These are phyloP conservation scores for Aphelenchoides besseyi DNA, from an alignment of 1,140 invertebrate genomes.

Conservation along the genomic window DNA sequence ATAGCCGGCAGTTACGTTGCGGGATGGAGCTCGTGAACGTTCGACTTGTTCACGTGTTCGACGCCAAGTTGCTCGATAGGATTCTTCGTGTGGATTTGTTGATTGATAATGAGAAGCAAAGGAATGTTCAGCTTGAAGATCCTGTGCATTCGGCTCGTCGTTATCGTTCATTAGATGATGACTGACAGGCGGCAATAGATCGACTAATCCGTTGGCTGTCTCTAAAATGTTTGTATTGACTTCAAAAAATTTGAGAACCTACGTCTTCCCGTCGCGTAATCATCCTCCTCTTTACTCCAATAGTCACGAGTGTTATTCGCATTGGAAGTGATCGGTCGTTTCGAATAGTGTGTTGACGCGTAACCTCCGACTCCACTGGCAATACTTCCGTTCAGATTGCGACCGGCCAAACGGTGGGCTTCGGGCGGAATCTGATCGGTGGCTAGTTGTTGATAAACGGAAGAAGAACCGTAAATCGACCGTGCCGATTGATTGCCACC, in stretches of 20 bases:
- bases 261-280: conserved; percentile 18
- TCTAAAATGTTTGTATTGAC: conserved; percentile 17
- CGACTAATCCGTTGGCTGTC: conserved; percentile 1
- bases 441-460: conserved; percentile 28
- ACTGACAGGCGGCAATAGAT: conserved; percentile 2
- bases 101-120: conserved; percentile 28
- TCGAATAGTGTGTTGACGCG: conserved; percentile 21
- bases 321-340: conserved; percentile 16
- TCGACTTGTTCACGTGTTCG: conserved; percentile 28
- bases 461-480: neutral
- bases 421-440: conserved; percentile 29
- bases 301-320: neutral
- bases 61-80: conserved; percentile 36
- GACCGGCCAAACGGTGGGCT: neutral
- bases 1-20: neutral
- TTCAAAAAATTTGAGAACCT: too few relatives aligned
- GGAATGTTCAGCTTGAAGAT: conserved; percentile 3
- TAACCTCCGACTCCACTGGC: neutral
- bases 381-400: neutral
- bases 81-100: conserved; percentile 29
- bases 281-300: conserved; percentile 9
- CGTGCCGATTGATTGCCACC: neutral
- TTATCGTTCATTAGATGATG: neutral
- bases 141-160: conserved; percentile 20
- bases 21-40: neutral